Evolutionary conservation across 23 tunicate species (phyloP).

Genomic region (Trididemnum clinides): DNA sequence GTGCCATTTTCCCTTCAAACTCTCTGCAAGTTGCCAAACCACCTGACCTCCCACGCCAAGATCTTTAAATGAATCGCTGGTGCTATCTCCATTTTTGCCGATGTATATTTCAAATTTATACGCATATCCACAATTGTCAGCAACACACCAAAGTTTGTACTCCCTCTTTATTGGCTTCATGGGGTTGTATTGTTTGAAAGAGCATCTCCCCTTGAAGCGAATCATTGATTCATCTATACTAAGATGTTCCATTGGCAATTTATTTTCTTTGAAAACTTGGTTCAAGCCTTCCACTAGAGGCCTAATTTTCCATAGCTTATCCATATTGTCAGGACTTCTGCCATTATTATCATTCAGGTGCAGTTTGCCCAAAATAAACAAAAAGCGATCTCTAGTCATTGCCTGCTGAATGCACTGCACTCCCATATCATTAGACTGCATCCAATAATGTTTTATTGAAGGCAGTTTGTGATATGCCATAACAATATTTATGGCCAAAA

Average conservation of each 20-base stretch:
- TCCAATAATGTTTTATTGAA: conserved; percentile 1
- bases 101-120: neutral
- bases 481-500: conserved; percentile 16
- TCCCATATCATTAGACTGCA: neutral
- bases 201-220: conserved; percentile 7
- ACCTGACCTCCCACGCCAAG: conserved; percentile 15
- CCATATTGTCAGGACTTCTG: neutral
- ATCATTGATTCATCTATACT: conserved; percentile 23
- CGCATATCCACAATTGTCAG: neutral
- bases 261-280: neutral
- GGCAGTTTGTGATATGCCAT: conserved; percentile 18
- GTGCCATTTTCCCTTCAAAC: neutral
- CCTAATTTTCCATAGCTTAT: conserved; percentile 12
- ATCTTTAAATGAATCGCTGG: too few relatives aligned
- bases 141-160: conserved; percentile 9
- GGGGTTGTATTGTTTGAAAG: conserved; percentile 23
- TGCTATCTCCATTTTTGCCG: neutral
- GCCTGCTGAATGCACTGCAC: neutral
- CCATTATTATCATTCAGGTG: conserved; percentile 2
- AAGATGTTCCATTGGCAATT: neutral
- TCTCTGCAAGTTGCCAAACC: neutral
- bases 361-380: neutral
- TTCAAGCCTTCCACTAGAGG: neutral
- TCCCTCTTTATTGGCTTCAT: conserved; percentile 30
- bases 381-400: conserved; percentile 6